These are phyloP conservation scores for fruit fly (Drosophila melanogaster) DNA, from an alignment of 1,140 invertebrate genomes.

Conservation along the genomic window Release_6_plus_ISO1_MT NT_033779.5:8013001-8013500, in stretches of 20 bases:
- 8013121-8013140: no score
- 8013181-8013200: constrained; percentile 18
- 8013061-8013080: constrained; percentile 74
- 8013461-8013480: constrained; percentile 11
- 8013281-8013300: background rate
- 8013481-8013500: constrained; percentile 9
- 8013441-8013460: constrained; percentile 26
- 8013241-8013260: constrained; percentile 3
- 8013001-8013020: constrained; percentile 72
- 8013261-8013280: constrained; percentile 4
- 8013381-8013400: constrained; percentile 30
- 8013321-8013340: background rate
- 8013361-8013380: constrained; percentile 8
- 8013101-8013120: constrained; percentile 44
- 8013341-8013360: background rate
- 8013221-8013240: constrained; percentile 45
- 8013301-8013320: constrained; percentile 2
- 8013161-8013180: background rate
- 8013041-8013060: constrained; percentile 42
- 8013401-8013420: background rate
- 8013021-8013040: constrained; percentile 74
- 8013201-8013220: constrained; percentile 11
- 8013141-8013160: no score
- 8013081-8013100: constrained; percentile 64
- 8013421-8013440: background rate